Base-by-base conservation (phyloP, 2,888 invertebrate genomes). In the Ecliptopera silaceata region DNA sequence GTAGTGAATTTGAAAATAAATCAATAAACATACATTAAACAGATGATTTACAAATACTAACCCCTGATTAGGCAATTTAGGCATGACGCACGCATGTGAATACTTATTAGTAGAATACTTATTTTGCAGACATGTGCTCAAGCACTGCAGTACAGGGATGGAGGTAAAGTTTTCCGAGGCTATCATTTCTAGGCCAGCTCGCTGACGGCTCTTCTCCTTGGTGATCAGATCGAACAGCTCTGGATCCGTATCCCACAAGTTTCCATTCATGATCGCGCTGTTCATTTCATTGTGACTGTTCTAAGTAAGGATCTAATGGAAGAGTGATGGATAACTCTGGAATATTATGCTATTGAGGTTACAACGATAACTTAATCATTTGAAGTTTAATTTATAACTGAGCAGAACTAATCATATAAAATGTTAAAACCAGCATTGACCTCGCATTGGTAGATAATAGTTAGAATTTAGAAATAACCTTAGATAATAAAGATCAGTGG, bases 131-230 rank as follows among this genome's bases (percentile, higher is more conserved):
- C 97, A 98, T 6, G 98, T 97, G 70, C 97, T 95, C 22, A 98
- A 88, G 68, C 97, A 96, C 78, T 98, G 97, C 46, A 97, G 89
- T n/a, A 98, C 98, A 49, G 98, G 94, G 46, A 96, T 80, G 3
- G 97, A 97, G 45, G 98, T 97, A 80, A 98, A 98, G 88, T 98
- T 98, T 92, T 98, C 99, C 29, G 98, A 98, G 11, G 99, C 99
- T 78, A 99, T 99, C 94, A 99, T 94, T 88, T 99, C 99, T 56
- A 99, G 89, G 0, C 99, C 97, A 66, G 92, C 91, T 56, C 88
- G 82, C 86, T 99, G 99, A 5, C 99, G 93, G 22, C 93, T 84
- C 80, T 98, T 98, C 81, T 99, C 99, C 65, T 95, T 94, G 66
- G 94, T 93, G 58, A 99, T 96, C 34, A 99, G 84, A 0, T 93